Evolutionary conservation across 1,140 invertebrate genomes (phyloP), one percentile per base, ranked within the genome.

Genomic region (Bradysia coprophila): DNA sequence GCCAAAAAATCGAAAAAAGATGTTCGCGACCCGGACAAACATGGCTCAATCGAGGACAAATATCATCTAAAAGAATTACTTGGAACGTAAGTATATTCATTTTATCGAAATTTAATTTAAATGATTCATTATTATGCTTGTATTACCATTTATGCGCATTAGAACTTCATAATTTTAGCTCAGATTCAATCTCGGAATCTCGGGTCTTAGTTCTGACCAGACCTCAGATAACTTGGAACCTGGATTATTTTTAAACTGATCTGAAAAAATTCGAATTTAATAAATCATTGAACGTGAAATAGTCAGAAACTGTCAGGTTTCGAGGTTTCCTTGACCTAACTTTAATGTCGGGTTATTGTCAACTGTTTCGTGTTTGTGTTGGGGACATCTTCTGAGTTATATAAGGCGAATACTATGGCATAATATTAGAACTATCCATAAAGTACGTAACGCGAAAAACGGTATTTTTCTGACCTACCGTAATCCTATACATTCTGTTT

Each of bases 31-130:
- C 54, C 67, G 5, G 81, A 82, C 46, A 83, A 80, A 56, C 73
- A 73, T 50, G 72, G 80, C 45, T 78, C 78, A 41, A 75, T 92
- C 48, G 86, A 90, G 54, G 87, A 91, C 53, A 91, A 90, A 63
- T 92, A 90, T 61, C 68, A 75, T 51, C 69, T 92, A 40, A 91
- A 90, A 66, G 86, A 90, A 61, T 64, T 90, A 41, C 71, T 92
- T 38, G 88, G 85, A 56, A 91, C 87, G 75, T 84, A 66, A 76
- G 79, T 80, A 50, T 19, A 38, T 13, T 18, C 34, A 15, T 38
- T 44, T 37, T 15, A 21, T 9, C n/a, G 15, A n/a, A 16, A 15
- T 41, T 10, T 21, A 13, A 2, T 22, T 31, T 41, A 16, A 31
- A 19, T 6, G 16, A 41, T 41, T 15, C n/a, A 9, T 9, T 31